Evolutionary conservation across 2,888 invertebrate species (phyloP).

Genomic region (Ceraclea dissimilis): DNA sequence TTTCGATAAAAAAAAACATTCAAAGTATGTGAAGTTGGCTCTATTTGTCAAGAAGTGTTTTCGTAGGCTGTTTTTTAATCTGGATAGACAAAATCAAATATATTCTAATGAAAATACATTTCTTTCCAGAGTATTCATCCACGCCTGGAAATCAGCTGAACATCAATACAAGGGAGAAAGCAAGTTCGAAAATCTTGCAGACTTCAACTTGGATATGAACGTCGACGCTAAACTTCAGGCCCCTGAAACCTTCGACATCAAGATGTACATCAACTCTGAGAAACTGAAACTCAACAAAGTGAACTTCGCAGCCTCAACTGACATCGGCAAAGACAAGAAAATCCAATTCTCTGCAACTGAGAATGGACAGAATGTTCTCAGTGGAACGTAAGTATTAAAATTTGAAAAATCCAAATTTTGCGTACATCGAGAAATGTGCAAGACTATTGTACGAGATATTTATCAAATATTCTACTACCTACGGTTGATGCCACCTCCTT

Average conservation of each 20-base stretch:
- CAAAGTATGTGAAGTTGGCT: too few species aligned
- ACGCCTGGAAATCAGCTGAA: constrained; percentile 42
- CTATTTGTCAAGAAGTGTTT: too few species aligned
- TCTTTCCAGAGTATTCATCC: constrained; percentile 35
- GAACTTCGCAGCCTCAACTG: constrained; percentile 54
- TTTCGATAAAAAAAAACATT: too few species aligned
- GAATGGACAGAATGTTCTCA: constrained; percentile 57
- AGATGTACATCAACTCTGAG: constrained; percentile 54
- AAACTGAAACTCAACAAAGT: constrained; percentile 58
- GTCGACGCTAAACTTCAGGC: constrained; percentile 50
- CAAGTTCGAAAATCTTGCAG: constrained; percentile 45
- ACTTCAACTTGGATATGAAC: constrained; percentile 47
- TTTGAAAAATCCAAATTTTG: background rate
- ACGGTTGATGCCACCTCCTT: too few species aligned
- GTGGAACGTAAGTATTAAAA: constrained; percentile 54
- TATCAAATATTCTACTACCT: too few species aligned
- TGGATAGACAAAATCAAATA: too few species aligned
- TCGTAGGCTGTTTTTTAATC: too few species aligned
- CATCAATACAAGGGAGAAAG: constrained; percentile 52
- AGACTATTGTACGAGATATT: too few species aligned
- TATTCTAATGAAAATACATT: too few species aligned
- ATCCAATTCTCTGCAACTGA: constrained; percentile 58
- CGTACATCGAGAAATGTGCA: too few species aligned
- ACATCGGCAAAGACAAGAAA: constrained; percentile 51
- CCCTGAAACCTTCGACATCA: constrained; percentile 58